phyloP scores from a whole-genome alignment of 2,113 vertebrate genomes.

The Talpa occidentalis region DNA sequence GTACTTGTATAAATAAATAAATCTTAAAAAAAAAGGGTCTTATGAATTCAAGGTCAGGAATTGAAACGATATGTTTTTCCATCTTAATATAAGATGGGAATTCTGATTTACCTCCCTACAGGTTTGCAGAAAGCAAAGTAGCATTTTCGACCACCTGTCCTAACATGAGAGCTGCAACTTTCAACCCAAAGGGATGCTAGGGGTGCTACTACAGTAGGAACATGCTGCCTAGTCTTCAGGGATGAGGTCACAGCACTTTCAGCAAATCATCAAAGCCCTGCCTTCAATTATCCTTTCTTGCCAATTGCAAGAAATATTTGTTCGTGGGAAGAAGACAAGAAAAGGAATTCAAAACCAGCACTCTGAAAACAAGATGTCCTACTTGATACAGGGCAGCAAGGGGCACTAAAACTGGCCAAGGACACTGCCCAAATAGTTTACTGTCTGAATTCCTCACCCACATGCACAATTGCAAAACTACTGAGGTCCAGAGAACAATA shows the following conservation, averaged over 20 bases:
- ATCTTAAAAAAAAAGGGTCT: neutral
- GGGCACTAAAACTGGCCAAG: too few relatives aligned
- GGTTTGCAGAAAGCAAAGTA: conserved; percentile 14
- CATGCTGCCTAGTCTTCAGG: neutral
- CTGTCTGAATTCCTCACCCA: too few relatives aligned
- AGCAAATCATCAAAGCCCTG: neutral
- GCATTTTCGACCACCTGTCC: neutral
- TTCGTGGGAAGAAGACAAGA: neutral
- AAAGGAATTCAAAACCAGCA: neutral
- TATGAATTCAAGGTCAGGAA: neutral
- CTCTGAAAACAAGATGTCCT: neutral
- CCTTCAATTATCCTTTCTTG: neutral
- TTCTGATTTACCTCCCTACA: neutral
- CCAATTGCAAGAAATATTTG: neutral
- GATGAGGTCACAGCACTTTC: neutral
- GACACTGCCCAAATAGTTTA: too few relatives aligned
- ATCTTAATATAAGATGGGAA: neutral
- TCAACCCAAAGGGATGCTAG: neutral
- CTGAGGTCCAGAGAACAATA: too few relatives aligned
- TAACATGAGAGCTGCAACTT: neutral
- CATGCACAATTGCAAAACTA: too few relatives aligned
- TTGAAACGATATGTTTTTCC: neutral
- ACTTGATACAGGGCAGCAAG: neutral
- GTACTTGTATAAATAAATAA: too few relatives aligned
- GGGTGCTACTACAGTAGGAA: neutral